Percentiles rank a stretch among this genome's conserved stretches.
Conservation (phyloP, 1,140 invertebrate species). For the Tetragonula clypearis region DNA sequence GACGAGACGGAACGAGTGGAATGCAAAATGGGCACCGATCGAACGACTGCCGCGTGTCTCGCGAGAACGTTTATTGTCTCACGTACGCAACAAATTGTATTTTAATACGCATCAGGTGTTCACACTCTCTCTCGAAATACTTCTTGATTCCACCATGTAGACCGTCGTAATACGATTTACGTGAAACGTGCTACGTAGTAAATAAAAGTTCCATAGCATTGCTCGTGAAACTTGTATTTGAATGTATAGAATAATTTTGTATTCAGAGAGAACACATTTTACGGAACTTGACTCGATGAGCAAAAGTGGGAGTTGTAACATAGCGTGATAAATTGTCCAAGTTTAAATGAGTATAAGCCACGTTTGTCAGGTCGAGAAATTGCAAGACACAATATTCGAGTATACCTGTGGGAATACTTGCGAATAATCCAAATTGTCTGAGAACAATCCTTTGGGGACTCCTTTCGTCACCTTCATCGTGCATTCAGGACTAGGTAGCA, state of each 20-base stretch:
- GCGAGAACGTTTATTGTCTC: slow-evolving; percentile 1
- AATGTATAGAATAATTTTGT: neutral
- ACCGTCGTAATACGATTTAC: slow-evolving; percentile 16
- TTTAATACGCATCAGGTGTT: slow-evolving; percentile 26
- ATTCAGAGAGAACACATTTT: neutral
- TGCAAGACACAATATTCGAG: neutral
- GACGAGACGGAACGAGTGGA: neutral
- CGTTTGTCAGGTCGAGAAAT: neutral
- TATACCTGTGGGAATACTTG: neutral
- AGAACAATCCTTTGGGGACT: neutral
- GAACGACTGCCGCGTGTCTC: neutral
- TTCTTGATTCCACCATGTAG: too few relatives aligned
- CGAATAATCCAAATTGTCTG: slow-evolving; percentile 10
- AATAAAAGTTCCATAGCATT: neutral
- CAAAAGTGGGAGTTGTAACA: neutral
- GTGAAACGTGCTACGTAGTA: neutral
- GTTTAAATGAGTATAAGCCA: neutral
- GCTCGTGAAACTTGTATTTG: neutral
- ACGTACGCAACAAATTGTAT: slow-evolving; percentile 30
- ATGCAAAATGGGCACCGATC: neutral
- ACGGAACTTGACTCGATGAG: neutral
- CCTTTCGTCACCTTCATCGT: slow-evolving; percentile 10
- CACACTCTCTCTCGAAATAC: too few relatives aligned
- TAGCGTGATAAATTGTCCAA: neutral
- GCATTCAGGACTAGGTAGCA: slow-evolving; percentile 20